Conservation (phyloP, 2,888 invertebrate species). For the Pollenia labialis region DNA sequence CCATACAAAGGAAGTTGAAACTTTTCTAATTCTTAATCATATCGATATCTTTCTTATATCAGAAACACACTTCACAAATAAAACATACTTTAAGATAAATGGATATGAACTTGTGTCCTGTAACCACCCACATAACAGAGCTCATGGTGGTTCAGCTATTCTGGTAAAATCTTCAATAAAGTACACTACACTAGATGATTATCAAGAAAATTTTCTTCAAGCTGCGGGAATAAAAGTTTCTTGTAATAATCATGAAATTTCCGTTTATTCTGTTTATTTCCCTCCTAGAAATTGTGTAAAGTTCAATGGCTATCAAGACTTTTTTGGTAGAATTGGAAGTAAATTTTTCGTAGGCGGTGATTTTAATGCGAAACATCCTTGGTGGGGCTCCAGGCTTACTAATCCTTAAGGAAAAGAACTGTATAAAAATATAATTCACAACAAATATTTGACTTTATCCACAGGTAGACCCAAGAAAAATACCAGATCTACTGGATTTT, state of each 20-base stretch:
- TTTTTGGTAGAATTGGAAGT: constrained; percentile 34
- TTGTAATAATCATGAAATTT: constrained; percentile 12
- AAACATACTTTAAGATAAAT: constrained; percentile 2
- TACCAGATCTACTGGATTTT: constrained; percentile 22
- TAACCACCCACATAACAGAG: constrained; percentile 9
- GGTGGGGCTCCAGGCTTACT: constrained; percentile 57
- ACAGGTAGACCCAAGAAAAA: constrained; percentile 16
- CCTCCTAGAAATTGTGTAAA: constrained; percentile 48
- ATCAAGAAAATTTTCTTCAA: constrained; percentile 19
- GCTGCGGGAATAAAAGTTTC: constrained; percentile 45
- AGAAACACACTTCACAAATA: neutral
- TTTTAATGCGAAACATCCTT: constrained; percentile 18
- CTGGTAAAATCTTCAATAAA: neutral
- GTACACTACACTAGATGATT: neutral
- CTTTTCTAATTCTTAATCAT: neutral
- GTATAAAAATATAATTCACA: constrained; percentile 36
- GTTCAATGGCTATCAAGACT: constrained; percentile 18
- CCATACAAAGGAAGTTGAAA: constrained; percentile 7
- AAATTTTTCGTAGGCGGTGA: constrained; percentile 57
- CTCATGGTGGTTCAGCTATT: neutral
- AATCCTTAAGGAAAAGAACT: constrained; percentile 61
- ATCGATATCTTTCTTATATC: neutral
- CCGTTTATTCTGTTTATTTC: constrained; percentile 50
- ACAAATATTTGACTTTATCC: constrained; percentile 8
- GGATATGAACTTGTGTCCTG: neutral